These are phyloP conservation scores for Ectemnius lituratus DNA, from an alignment of 2,888 invertebrate genomes.

Conservation along the genomic window DNA sequence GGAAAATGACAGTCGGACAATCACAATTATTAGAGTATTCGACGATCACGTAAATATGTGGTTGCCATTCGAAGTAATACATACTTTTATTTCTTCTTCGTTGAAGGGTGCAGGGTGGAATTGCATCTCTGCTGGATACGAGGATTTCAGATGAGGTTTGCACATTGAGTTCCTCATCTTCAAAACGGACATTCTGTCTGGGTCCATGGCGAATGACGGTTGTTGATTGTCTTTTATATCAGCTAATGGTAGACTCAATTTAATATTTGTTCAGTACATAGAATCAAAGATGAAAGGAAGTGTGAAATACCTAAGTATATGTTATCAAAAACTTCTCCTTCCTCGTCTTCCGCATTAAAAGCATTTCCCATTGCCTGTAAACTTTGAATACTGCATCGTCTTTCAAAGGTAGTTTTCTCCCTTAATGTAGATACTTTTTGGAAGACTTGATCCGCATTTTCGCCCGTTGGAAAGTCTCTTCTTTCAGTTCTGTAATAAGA, in stretches of 20 bases:
- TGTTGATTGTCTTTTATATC: constrained; percentile 80
- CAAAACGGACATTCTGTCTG: constrained; percentile 83
- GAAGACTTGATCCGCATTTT: constrained; percentile 28
- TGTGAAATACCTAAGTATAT: constrained; percentile 81
- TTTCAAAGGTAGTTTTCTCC: constrained; percentile 63
- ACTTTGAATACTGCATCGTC: constrained; percentile 69
- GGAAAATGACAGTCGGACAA: neutral
- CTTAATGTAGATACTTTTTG: constrained; percentile 55
- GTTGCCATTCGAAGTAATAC: neutral
- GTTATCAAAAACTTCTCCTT: constrained; percentile 90
- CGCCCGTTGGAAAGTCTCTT: constrained; percentile 54
- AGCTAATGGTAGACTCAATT: constrained; percentile 53
- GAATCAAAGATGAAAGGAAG: neutral
- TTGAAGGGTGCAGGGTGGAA: constrained; percentile 80
- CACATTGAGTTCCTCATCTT: constrained; percentile 89
- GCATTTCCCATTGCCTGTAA: constrained; percentile 75
- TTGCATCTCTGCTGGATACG: constrained; percentile 90
- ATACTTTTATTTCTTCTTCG: constrained; percentile 85
- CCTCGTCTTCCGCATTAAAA: constrained; percentile 85
- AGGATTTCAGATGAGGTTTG: constrained; percentile 91
- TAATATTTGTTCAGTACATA: too few relatives aligned
- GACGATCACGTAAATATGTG: neutral
- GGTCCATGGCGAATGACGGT: constrained; percentile 73
- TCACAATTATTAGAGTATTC: neutral
- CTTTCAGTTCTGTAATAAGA: constrained; percentile 60